phyloP scores from a whole-genome alignment of 2,113 vertebrate genomes.

The Hippocampus mohnikei region DNA sequence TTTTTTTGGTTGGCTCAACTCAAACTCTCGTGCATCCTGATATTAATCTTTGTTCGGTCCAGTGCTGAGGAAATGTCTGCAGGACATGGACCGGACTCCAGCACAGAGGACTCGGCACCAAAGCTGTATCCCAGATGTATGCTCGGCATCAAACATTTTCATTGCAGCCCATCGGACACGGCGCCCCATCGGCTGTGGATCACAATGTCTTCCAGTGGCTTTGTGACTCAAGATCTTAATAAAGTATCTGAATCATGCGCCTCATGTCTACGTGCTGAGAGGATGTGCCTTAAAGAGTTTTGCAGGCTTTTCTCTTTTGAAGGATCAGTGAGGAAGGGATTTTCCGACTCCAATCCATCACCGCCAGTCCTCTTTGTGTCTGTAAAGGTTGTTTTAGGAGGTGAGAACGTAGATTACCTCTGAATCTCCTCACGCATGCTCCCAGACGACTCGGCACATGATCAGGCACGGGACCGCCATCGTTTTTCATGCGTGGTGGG shows the following conservation, averaged over 20 bases:
- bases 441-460: constrained; percentile 37
- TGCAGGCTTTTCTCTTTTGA: constrained; percentile 61
- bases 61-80: constrained; percentile 28
- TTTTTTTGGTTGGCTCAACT: constrained; percentile 14
- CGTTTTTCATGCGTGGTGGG: constrained; percentile 18
- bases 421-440: constrained; percentile 32
- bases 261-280: constrained; percentile 32
- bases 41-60: constrained; percentile 23
- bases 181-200: constrained; percentile 44
- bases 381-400: constrained; percentile 51
- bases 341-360: constrained; percentile 59
- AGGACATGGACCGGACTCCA: constrained; percentile 27
- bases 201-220: constrained; percentile 56
- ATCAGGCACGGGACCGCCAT: constrained; percentile 45
- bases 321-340: constrained; percentile 44
- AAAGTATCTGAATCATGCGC: constrained; percentile 66
- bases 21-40: constrained; percentile 14
- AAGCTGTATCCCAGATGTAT: constrained; percentile 59
- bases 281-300: constrained; percentile 57
- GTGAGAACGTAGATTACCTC: constrained; percentile 54
- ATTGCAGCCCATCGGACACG: constrained; percentile 40
- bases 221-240: constrained; percentile 67
- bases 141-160: constrained; percentile 47
- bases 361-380: constrained; percentile 38
- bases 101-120: constrained; percentile 19